Conservation (phyloP, 2,113 vertebrate species). For the Emydocephalus ijimae region DNA sequence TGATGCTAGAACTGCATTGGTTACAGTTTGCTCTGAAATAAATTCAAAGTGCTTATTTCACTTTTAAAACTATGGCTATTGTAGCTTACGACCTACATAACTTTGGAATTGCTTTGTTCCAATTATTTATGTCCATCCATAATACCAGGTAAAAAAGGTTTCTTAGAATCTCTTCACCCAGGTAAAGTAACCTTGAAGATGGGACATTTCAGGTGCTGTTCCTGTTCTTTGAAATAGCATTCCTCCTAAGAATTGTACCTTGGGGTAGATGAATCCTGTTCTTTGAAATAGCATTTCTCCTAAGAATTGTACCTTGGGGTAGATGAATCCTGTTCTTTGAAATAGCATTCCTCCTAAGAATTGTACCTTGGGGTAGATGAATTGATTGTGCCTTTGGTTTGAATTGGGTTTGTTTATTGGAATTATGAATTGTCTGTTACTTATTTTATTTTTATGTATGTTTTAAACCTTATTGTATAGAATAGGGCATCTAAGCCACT, state of each 20-base stretch:
- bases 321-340: too few species aligned
- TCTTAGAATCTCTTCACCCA: neutral
- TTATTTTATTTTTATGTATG: neutral
- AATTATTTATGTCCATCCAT: neutral
- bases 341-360: neutral
- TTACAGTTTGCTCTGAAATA: neutral
- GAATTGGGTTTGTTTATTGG: neutral
- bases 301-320: neutral
- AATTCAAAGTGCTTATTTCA: neutral
- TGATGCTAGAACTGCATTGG: neutral
- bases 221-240: neutral
- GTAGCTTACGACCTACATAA: neutral
- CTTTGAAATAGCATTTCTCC: neutral
- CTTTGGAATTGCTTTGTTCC: neutral
- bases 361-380: neutral
- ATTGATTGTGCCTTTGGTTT: neutral
- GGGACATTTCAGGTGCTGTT: neutral
- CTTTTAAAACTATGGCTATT: neutral
- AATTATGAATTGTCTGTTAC: neutral
- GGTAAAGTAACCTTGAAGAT: neutral
- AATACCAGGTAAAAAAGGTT: neutral
- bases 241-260: neutral
- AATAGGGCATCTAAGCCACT: neutral
- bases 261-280: neutral
- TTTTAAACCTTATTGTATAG: neutral